phyloP scores from a whole-genome alignment of 2,113 vertebrate species.

The Saiga tatarica region DNA sequence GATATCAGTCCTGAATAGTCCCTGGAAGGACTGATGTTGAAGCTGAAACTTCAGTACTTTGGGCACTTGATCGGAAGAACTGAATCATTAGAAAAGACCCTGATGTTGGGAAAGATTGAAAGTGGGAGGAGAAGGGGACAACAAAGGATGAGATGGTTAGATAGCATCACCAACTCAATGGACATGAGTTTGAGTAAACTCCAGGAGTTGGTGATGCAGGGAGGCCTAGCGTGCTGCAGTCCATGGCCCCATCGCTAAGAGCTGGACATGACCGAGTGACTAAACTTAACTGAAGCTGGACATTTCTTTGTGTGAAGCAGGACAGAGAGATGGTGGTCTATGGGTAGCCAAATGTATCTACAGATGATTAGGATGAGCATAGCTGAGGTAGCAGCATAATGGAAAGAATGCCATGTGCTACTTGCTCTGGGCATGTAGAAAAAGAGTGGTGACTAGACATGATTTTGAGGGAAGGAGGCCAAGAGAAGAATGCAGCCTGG shows the following conservation, averaged over 20 bases:
- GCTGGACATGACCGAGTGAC: rapidly evolving
- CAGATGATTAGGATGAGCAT: background rate
- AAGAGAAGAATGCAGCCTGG: background rate
- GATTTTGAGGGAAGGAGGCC: background rate
- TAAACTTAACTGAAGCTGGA: background rate
- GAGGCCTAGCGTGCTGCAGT: rapidly evolving
- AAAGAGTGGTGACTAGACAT: background rate
- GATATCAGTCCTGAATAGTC: background rate
- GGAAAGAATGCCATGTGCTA: background rate
- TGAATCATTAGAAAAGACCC: background rate
- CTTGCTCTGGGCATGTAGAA: background rate
- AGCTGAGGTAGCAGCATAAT: background rate
- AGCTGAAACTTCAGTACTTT: background rate
- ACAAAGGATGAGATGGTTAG: background rate
- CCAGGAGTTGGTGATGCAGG: background rate
- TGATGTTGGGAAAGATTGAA: background rate
- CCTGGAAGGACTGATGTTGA: background rate
- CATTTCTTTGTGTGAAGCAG: background rate
- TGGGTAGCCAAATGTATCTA: background rate
- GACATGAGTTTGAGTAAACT: background rate
- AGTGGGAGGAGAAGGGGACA: background rate
- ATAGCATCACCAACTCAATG: background rate
- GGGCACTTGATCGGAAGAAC: background rate
- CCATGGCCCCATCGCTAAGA: rapidly evolving
- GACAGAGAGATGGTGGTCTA: background rate